Evolutionary conservation across 2,113 vertebrate species (phyloP), one percentile per base, ranked within the genome.

Genomic region (Dipodomys spectabilis): DNA sequence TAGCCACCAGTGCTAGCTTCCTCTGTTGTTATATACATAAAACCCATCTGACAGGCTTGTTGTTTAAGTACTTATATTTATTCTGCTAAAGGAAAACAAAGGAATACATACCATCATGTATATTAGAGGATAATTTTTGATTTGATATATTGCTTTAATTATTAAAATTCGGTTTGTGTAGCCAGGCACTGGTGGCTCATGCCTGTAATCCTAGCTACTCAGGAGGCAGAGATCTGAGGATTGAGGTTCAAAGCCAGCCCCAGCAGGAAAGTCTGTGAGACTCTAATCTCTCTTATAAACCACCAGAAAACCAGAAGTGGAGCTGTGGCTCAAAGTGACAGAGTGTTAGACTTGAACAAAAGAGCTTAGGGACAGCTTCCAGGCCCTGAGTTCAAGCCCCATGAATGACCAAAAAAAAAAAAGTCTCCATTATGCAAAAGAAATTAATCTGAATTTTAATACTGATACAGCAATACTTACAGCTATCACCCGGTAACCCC

Each of bases 401-500:
- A 57, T 57, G 53, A 57, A 11, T 57, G 53, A 57, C 12, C 12
- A 57, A 57, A 57, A 13, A 23, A 65, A 57, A 93, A 49, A 81
- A n/a, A 44, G 9, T 6, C 12, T 7, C 77, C 25, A 13, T 49
- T 44, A 68, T 6, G 60, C 57, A 25, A 19, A 77, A 30, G 64
- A 27, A 10, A 13, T n/a, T 20, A 45, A n/a, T 8, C 64, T 49
- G 27, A 74, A 77, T 7, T 75, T 57, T 64, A 22, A 82, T 27
- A 32, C 11, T 39, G 16, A 90, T 22, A 68, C 27, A 65, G 19
- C 82, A 72, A 97, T 95, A 98, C 99, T 99, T 97, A 99, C 99
- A 84, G 99, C 99, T 28, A 99, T 99, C 73, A 99, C 99, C 95
- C 99, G 98, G 98, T 99, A 99, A 87, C 99, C 99, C 99, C 99